A percentile compares a stretch with the other conserved stretches of the same genome.
phyloP scores from a whole-genome alignment of 2,113 vertebrate genomes.

The Leucosticte australis region DNA sequence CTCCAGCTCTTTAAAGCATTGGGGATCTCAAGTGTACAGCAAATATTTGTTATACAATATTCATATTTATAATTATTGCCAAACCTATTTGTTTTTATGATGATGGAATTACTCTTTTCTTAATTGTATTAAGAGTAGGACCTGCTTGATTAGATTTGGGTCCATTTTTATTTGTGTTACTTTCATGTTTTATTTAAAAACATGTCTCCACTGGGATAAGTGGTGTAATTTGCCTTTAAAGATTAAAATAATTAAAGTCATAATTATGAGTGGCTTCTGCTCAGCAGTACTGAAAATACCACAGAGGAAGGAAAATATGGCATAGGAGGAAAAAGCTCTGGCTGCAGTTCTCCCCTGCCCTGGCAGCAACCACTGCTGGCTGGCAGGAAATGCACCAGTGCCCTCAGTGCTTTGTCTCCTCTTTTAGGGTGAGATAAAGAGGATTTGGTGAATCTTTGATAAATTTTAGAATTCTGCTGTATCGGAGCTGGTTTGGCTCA shows the following conservation, averaged over 20 bases:
- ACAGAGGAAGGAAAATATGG: constrained; percentile 23
- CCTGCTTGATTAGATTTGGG: constrained; percentile 67
- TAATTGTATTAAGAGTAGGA: constrained; percentile 64
- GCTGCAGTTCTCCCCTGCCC: not conserved
- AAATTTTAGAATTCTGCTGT: not conserved
- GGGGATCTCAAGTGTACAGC: not conserved
- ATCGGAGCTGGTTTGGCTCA: not conserved
- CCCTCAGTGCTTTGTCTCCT: not conserved
- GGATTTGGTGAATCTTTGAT: not conserved
- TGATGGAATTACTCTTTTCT: constrained; percentile 48
- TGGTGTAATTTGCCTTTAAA: constrained; percentile 66
- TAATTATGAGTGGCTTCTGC: constrained; percentile 53
- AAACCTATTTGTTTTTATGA: constrained; percentile 59
- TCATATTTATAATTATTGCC: constrained; percentile 43
- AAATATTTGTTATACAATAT: not conserved
- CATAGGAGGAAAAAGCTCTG: not conserved
- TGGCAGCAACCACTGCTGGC: not conserved
- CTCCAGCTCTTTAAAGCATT: not conserved
- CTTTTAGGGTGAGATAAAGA: not conserved
- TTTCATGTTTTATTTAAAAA: constrained; percentile 75
- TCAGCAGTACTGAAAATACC: constrained; percentile 19
- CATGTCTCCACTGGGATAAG: constrained; percentile 63
- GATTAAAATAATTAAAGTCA: constrained; percentile 59
- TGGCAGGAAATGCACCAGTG: not conserved
- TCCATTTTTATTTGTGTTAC: constrained; percentile 66